Percentiles rank a stretch among this genome's conserved stretches.
phyloP scores from a whole-genome alignment of 1,140 invertebrate genomes.

The Aphaenogaster floridana region DNA sequence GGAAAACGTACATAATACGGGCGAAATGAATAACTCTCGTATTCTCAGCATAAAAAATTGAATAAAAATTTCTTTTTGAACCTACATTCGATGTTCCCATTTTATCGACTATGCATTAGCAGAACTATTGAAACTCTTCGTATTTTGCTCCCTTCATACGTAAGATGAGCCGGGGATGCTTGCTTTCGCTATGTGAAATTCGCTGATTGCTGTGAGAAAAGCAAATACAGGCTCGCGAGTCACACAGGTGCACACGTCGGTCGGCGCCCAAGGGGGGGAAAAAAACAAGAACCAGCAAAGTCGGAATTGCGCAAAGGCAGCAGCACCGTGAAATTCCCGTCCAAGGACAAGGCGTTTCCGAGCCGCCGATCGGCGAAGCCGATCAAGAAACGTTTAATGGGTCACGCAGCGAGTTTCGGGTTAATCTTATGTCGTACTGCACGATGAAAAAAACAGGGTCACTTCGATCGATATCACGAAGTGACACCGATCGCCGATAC shows the following conservation, averaged over 20 bases:
- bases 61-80: background rate
- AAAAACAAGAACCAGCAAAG: constrained; percentile 32
- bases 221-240: constrained; percentile 36
- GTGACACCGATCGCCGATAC: constrained; percentile 28
- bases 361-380: constrained; percentile 19
- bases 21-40: background rate
- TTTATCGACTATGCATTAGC: background rate
- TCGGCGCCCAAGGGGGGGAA: background rate
- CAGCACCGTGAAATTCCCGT: constrained; percentile 64
- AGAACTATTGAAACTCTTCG: background rate
- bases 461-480: constrained; percentile 44
- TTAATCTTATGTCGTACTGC: background rate
- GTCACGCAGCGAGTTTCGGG: constrained; percentile 17
- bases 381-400: constrained; percentile 52
- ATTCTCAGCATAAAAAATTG: background rate
- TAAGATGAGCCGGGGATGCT: background rate
- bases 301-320: constrained; percentile 59
- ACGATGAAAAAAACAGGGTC: constrained; percentile 50
- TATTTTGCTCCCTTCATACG: background rate
- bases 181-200: background rate
- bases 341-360: constrained; percentile 69
- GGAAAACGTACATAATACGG: constrained; percentile 45
- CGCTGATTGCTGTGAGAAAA: constrained; percentile 43
- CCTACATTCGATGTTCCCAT: background rate
- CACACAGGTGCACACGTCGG: constrained; percentile 49